phyloP scores from a whole-genome alignment of 2,888 invertebrate genomes.

The Pachydiplax longipennis region DNA sequence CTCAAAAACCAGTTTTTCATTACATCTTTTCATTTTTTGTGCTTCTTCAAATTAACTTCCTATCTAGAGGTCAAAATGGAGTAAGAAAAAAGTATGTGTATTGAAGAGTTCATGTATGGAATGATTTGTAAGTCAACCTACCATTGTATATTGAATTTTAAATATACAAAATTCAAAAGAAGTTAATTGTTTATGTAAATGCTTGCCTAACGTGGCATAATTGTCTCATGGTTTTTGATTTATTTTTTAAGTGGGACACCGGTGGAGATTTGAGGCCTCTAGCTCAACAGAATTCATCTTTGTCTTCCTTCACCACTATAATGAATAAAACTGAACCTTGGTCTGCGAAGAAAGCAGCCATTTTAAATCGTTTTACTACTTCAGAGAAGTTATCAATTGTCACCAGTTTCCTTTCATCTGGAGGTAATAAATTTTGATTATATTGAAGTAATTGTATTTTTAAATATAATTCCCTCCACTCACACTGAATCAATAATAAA shows the following conservation, averaged over 20 bases:
- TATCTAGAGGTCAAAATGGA: too few relatives aligned
- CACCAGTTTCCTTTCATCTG: conserved; percentile 80
- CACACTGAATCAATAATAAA: too few relatives aligned
- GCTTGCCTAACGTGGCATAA: background rate
- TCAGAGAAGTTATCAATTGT: conserved; percentile 91
- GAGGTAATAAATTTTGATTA: conserved; percentile 76
- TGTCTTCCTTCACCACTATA: background rate
- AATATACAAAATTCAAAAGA: too few relatives aligned
- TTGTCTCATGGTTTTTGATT: background rate
- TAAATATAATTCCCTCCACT: too few relatives aligned
- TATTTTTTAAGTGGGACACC: conserved; percentile 58
- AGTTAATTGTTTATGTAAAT: too few relatives aligned
- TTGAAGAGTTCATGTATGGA: too few relatives aligned
- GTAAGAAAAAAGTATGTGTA: too few relatives aligned
- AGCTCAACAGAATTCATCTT: background rate
- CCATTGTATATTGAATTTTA: too few relatives aligned
- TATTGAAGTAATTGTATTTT: background rate
- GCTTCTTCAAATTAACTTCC: too few relatives aligned
- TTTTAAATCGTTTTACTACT: conserved; percentile 90
- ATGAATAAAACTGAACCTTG: conserved; percentile 74
- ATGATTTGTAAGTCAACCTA: too few relatives aligned
- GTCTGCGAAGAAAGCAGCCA: conserved; percentile 75
- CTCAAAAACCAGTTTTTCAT: too few relatives aligned
- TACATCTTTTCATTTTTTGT: too few relatives aligned
- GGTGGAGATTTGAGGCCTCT: conserved; percentile 55